These are phyloP conservation scores for Phoeniculus purpureus DNA, from an alignment of 2,797 vertebrate species.

Conservation along the genomic window DNA sequence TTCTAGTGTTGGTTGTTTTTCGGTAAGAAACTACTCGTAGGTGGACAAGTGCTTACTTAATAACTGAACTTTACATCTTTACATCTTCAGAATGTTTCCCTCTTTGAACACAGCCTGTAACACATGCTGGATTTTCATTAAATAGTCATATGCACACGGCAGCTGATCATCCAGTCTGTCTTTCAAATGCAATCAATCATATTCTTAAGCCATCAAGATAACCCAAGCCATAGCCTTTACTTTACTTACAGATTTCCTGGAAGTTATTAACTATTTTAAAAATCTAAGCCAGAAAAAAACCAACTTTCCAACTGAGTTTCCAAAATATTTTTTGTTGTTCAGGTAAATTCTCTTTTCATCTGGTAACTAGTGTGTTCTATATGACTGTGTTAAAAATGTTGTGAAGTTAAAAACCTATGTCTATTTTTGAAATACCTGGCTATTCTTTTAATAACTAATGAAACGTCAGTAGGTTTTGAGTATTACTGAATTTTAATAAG, in stretches of 20 bases:
- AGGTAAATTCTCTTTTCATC: neutral
- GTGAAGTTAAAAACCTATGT: neutral
- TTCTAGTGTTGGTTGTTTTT: neutral
- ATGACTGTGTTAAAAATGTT: neutral
- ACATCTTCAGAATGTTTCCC: neutral
- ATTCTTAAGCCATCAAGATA: neutral
- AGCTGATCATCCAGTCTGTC: neutral
- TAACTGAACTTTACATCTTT: neutral
- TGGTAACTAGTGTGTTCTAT: neutral
- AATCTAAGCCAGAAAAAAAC: neutral
- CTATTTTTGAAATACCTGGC: neutral
- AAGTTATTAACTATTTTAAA: neutral
- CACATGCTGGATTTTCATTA: neutral
- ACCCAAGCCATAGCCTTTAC: neutral
- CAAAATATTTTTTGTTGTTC: neutral
- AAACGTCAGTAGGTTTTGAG: neutral
- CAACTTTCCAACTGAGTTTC: neutral
- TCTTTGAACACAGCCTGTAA: neutral
- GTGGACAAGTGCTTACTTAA: neutral
- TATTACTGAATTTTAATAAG: neutral
- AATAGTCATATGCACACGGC: neutral
- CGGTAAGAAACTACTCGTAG: neutral
- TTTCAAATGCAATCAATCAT: neutral
- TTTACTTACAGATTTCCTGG: neutral
- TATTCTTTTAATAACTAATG: neutral